phyloP scores from a whole-genome alignment of 2,888 invertebrate genomes.

The Epinotia brunnichana region DNA sequence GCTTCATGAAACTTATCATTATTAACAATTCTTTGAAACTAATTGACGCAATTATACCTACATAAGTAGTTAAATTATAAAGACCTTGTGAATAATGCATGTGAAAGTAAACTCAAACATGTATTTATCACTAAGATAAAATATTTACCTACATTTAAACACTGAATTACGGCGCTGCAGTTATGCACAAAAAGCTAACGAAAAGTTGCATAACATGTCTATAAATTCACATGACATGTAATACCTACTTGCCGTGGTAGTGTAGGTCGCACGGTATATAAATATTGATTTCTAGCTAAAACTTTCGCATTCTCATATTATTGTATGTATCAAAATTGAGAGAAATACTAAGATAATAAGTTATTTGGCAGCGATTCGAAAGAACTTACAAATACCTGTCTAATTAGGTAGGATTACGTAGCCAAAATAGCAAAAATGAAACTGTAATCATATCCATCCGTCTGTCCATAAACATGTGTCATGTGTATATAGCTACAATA shows the following conservation, averaged over 20 bases:
- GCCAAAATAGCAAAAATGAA: too few relatives aligned
- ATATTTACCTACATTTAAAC: too few relatives aligned
- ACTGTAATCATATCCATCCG: too few relatives aligned
- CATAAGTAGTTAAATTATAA: not conserved
- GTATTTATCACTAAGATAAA: slow-evolving; percentile 3
- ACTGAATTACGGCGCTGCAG: not conserved
- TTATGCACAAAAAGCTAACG: slow-evolving; percentile 1
- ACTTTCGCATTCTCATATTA: not conserved
- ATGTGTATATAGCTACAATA: too few relatives aligned
- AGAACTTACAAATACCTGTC: too few relatives aligned
- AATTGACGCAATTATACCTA: slow-evolving; percentile 2
- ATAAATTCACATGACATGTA: not conserved
- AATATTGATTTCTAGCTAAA: slow-evolving; percentile 13
- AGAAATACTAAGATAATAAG: not conserved
- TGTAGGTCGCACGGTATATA: not conserved
- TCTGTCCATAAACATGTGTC: too few relatives aligned
- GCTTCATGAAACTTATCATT: not conserved
- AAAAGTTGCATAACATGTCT: slow-evolving; percentile 12
- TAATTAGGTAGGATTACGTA: too few relatives aligned
- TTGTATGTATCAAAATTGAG: not conserved
- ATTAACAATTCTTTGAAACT: not conserved
- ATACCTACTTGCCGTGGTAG: slow-evolving; percentile 1
- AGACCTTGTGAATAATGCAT: not conserved
- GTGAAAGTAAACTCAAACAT: not conserved
- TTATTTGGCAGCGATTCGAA: too few relatives aligned